Evolutionary conservation across 2,888 invertebrate genomes (phyloP).

Genomic region (Ophion ellenae): DNA sequence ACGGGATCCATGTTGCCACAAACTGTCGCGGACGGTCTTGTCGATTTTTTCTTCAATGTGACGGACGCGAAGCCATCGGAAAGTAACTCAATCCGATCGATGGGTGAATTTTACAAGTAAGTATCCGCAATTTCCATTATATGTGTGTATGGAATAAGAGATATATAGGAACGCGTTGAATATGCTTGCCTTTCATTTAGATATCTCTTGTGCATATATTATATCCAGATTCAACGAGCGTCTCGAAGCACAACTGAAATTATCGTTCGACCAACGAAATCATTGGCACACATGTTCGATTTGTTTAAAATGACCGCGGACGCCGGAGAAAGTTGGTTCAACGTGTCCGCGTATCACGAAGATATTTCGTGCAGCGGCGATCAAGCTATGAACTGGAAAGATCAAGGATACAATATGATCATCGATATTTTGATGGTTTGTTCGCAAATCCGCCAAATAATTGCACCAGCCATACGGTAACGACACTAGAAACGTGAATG

Average conservation of each 20-base stretch:
- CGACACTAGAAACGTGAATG: neutral
- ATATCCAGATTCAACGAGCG: constrained; percentile 63
- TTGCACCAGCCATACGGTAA: neutral
- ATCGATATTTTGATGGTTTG: constrained; percentile 78
- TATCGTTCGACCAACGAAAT: constrained; percentile 44
- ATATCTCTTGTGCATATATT: neutral
- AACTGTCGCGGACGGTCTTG: constrained; percentile 1
- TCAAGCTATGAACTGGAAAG: constrained; percentile 75
- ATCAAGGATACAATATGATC: constrained; percentile 74
- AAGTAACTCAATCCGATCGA: constrained; percentile 38
- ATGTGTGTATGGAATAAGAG: constrained; percentile 50
- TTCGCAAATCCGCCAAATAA: neutral
- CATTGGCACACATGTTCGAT: constrained; percentile 57
- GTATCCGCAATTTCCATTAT: neutral
- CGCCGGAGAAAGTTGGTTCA: constrained; percentile 65
- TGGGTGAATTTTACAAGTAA: constrained; percentile 59
- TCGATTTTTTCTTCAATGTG: constrained; percentile 17
- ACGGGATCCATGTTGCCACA: constrained; percentile 38
- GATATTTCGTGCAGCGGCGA: constrained; percentile 68
- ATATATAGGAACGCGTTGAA: neutral
- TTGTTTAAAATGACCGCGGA: constrained; percentile 56
- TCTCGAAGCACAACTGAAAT: constrained; percentile 65
- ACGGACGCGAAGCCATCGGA: neutral
- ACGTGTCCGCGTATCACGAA: constrained; percentile 57
- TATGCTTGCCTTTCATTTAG: neutral